Percentiles rank a stretch among this genome's conserved stretches.
Conservation (phyloP, 2,113 vertebrate genomes). For the Tachysurus fulvidraco region DNA sequence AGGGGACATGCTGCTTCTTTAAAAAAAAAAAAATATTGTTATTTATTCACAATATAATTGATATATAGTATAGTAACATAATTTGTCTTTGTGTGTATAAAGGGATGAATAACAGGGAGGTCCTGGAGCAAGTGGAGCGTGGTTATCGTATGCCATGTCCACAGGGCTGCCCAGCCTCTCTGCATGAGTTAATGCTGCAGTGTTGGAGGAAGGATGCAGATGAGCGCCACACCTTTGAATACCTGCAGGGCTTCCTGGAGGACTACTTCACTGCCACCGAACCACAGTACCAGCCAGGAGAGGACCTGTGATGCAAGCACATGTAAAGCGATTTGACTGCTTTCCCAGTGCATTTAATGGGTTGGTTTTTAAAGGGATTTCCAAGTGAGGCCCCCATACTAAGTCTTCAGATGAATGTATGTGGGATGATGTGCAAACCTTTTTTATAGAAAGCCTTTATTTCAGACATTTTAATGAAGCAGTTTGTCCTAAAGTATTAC, state of each 20-base stretch:
- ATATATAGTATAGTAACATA: neutral
- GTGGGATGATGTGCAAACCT: slow-evolving; percentile 31
- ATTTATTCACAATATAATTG: neutral
- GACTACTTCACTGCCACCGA: slow-evolving; percentile 98
- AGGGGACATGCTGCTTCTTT: too few species aligned
- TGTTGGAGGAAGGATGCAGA: slow-evolving; percentile 92
- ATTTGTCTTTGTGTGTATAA: slow-evolving; percentile 1
- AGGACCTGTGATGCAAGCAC: slow-evolving; percentile 76
- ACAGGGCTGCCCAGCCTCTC: slow-evolving; percentile 79
- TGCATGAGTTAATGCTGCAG: slow-evolving; percentile 94
- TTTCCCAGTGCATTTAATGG: slow-evolving; percentile 6
- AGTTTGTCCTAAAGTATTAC: slow-evolving; percentile 5
- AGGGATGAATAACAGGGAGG: slow-evolving; percentile 99
- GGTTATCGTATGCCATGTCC: slow-evolving; percentile 94
- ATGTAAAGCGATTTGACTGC: slow-evolving; percentile 17
- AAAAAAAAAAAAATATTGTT: too few species aligned
- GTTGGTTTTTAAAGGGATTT: slow-evolving; percentile 13
- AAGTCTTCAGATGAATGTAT: slow-evolving; percentile 31
- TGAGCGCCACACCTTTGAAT: slow-evolving; percentile 96
- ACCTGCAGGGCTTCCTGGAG: slow-evolving; percentile 96
- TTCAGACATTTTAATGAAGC: slow-evolving; percentile 12
- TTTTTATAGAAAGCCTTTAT: neutral
- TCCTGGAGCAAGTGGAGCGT: slow-evolving; percentile 93
- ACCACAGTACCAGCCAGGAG: slow-evolving; percentile 97
- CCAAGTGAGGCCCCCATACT: slow-evolving; percentile 10